A percentile compares a stretch with the other conserved stretches of the same genome.
These are phyloP conservation scores for Plutella xylostella DNA, from an alignment of 2,888 invertebrate species.

Conservation along the genomic window DNA sequence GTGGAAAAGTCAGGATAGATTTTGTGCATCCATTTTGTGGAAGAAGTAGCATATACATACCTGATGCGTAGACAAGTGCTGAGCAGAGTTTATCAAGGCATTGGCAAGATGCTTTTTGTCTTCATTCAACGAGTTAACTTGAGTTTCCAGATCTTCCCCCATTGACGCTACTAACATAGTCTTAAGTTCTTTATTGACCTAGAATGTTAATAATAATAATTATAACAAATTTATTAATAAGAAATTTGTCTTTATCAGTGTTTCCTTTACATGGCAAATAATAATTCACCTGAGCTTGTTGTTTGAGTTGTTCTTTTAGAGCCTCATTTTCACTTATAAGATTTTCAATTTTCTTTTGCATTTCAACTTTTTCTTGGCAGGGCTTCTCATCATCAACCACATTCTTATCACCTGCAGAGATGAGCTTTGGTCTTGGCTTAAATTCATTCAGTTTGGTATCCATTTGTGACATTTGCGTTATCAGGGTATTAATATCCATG, in stretches of 20 bases:
- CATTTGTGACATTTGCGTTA: conserved; percentile 78
- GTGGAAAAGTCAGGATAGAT: no score
- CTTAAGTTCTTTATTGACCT: conserved; percentile 93
- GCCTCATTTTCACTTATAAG: conserved; percentile 77
- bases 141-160: conserved; percentile 91
- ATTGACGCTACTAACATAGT: conserved; percentile 94
- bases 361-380: conserved; percentile 54
- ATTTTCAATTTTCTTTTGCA: conserved; percentile 72
- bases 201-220: conserved; percentile 8
- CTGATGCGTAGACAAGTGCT: conserved; percentile 87
- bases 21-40: no score
- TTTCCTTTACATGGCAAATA: no score
- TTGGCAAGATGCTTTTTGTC: conserved; percentile 90
- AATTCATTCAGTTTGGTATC: conserved; percentile 73
- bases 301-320: conserved; percentile 84
- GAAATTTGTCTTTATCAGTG: no score
- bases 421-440: conserved; percentile 54
- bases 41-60: no score
- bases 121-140: conserved; percentile 91
- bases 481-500: conserved; percentile 75
- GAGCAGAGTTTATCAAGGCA: conserved; percentile 86
- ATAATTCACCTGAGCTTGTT: conserved; percentile 78
- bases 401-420: conserved; percentile 41
- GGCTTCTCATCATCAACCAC: conserved; percentile 26
- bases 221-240: not conserved